Evolutionary conservation across 2,888 invertebrate species (phyloP).

Genomic region (Digitonthophagus gazella): DNA sequence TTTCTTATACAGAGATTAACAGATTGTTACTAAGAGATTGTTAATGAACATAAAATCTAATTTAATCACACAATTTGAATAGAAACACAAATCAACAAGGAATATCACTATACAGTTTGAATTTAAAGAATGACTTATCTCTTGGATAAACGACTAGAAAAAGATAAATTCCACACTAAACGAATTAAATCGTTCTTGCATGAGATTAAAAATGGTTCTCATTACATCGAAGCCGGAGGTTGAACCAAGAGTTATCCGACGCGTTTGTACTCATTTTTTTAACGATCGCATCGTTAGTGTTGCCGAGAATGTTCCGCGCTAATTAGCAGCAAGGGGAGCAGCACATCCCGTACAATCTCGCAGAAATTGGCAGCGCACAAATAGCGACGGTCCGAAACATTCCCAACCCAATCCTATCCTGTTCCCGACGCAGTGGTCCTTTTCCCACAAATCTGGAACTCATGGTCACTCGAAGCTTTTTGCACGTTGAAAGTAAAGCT

Average conservation of each 20-base stretch:
- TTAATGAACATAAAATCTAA: too few species aligned
- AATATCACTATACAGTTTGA: too few species aligned
- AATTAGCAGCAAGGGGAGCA: background rate
- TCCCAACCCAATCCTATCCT: background rate
- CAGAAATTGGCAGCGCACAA: background rate
- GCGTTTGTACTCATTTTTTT: background rate
- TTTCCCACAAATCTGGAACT: background rate
- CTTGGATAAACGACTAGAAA: too few species aligned
- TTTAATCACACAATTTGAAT: too few species aligned
- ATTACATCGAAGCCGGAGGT: background rate
- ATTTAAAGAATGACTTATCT: too few species aligned
- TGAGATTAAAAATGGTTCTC: background rate
- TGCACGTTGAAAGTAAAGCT: background rate
- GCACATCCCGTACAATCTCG: background rate
- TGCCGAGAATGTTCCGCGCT: background rate
- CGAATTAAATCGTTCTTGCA: background rate
- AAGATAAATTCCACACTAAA: background rate
- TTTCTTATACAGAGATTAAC: too few species aligned
- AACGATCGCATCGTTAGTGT: background rate
- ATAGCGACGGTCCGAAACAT: background rate
- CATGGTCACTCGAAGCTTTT: background rate
- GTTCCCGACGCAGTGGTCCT: background rate
- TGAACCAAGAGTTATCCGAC: background rate
- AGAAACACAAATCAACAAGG: too few species aligned
- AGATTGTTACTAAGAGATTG: too few species aligned